Evolutionary conservation across 1,140 invertebrate species (phyloP), one percentile per base, ranked within the genome.

Genomic region (Drosophila fuyamai): DNA sequence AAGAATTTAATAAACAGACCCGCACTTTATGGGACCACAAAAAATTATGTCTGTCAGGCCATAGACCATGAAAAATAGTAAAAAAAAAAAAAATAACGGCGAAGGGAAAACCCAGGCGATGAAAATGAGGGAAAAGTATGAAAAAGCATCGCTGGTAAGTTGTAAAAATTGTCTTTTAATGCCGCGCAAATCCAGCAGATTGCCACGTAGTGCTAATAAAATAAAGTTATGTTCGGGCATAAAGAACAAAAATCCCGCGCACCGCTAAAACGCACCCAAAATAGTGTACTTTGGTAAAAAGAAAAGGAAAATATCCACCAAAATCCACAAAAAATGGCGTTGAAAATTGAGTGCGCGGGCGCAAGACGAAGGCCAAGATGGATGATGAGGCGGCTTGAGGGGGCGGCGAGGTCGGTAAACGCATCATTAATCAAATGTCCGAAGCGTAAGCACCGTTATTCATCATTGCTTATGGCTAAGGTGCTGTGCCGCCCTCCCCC

Each of bases 401-500:
- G 4, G 4, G 9, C 6, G 23, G 51, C 38, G 63, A 57, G 68
- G 73, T 71, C 74, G 81, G 78, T 90, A 85, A 91, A 92, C 88
- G 86, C 90, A 92, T 92, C 90, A 91, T 92, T 92, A 92, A 92
- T 92, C 90, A 92, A 92, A 91, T 89, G 89, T 91, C 89, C 89
- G 75, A 65, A 73, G 72, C 89, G 80, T 91, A 90, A 91, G 83
- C 89, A 89, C 81, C 76, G 88, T 91, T 91, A 91, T 91, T 91
- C 84, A 91, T 91, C 89, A 91, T 89, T 89, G 84, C 76, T 79
- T 77, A 78, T 77, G 84, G 76, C 80, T 65, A 79, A 78, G 73
- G 74, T 72, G 61, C 58, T 53, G 4, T 27, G 50, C 46, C 35
- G 13, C 36, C 81, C 23, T 41, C 32, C 12, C 5, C 29, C 32